Evolutionary conservation across 1,140 invertebrate species (phyloP), one percentile per base, ranked within the genome.

Genomic region (Ips nitidus): DNA sequence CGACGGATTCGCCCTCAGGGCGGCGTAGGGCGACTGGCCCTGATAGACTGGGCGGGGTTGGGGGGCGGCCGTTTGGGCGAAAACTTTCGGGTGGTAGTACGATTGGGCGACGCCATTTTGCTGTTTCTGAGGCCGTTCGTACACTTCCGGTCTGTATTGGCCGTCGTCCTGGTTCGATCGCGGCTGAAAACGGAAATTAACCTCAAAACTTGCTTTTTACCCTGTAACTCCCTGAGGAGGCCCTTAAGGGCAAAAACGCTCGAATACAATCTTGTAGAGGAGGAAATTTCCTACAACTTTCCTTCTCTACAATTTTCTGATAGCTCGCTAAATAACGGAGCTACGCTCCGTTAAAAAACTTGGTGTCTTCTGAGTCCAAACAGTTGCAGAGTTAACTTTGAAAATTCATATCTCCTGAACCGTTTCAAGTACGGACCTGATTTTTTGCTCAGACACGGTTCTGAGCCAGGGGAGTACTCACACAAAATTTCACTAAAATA

Each of bases 101-200:
- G 66, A 60, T 53, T 68, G 56, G 41, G 66, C 63, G n/a, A 52
- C 61, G 3, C 61, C 61, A 39, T 60, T 39, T 50, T 53, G 72
- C 42, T 60, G 22, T 37, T 7, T n/a, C 47, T 58, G 71, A 40
- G 70, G 72, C 50, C 57, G 70, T 66, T 74, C 64, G 45, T 76
- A 76, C 38, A 66, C 5, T 62, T 76, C 71, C 7, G 76, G 73
- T 41, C 69, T 73, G 66, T 79, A 77, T 22, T 75, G 73, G 1
- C 76, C 76, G 64, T 75, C 74, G 60, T 77, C 74, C 50, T 75
- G 59, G 41, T 45, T 61, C 52, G 50, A 52, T 2, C 66, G 71
- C 41, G 67, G 52, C 60, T 69, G 41, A 50, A 61, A 61, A 6
- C 37, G 6, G 37, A 59, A 2, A 59, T 59, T 42, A 41, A 6